A percentile compares a stretch with the other conserved stretches of the same genome.
phyloP scores from a whole-genome alignment of 2,797 vertebrate species.

The Sebastiscus albofasciatus region DNA sequence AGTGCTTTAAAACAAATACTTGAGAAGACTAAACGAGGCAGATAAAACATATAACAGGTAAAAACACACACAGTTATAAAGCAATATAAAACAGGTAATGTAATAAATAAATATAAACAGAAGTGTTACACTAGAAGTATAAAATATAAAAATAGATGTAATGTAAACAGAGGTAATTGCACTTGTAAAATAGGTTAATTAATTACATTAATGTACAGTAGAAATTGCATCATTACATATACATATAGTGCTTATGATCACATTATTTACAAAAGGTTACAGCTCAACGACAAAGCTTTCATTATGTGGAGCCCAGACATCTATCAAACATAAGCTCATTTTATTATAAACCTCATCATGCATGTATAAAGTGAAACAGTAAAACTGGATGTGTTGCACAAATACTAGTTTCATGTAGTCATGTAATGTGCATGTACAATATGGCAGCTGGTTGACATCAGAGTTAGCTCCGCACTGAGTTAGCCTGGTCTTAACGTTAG shows the following conservation, averaged over 20 bases:
- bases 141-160: no score
- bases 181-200: no score
- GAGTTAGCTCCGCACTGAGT: slow-evolving; percentile 12
- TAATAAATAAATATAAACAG: no score
- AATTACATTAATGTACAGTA: background rate
- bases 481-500: slow-evolving; percentile 63
- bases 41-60: no score
- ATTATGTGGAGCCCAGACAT: background rate
- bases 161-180: no score
- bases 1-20: no score
- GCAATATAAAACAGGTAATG: no score
- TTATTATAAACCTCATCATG: background rate
- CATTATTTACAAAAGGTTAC: background rate
- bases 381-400: background rate
- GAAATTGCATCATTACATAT: background rate
- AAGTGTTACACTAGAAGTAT: no score
- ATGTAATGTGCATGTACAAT: background rate
- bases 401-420: background rate
- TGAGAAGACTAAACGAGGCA: no score
- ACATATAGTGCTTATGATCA: background rate
- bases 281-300: background rate
- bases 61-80: no score
- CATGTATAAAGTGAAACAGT: background rate
- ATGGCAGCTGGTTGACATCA: background rate
- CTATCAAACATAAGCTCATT: background rate